phyloP scores from a whole-genome alignment of 2,113 vertebrate species.

The Cebus imitator region DNA sequence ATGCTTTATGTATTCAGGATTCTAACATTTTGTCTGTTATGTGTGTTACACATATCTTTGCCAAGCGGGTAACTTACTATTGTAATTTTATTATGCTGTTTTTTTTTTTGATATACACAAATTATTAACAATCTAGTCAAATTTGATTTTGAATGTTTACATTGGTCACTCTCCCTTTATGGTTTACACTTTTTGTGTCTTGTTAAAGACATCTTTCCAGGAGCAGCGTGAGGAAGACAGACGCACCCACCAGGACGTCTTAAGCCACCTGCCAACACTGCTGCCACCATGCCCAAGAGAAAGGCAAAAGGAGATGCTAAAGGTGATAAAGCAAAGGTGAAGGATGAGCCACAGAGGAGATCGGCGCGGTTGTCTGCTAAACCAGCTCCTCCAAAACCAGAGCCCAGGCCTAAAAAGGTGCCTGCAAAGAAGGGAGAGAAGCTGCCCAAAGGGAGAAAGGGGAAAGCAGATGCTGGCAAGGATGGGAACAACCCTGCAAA shows the following conservation, averaged over 20 bases:
- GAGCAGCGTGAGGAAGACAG: background rate
- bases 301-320: conserved; percentile 88
- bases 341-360: conserved; percentile 88
- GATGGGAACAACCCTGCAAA: conserved; percentile 89
- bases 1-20: background rate
- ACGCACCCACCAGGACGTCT: background rate
- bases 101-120: background rate
- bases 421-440: conserved; percentile 90
- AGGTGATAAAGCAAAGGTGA: conserved; percentile 87
- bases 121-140: background rate
- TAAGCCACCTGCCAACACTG: background rate
- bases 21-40: background rate
- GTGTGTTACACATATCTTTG: background rate
- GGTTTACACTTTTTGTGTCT: background rate
- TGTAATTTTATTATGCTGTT: background rate
- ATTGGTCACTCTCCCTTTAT: background rate
- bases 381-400: conserved; percentile 85
- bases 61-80: background rate
- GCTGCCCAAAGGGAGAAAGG: conserved; percentile 91
- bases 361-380: conserved; percentile 89
- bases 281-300: conserved; percentile 55
- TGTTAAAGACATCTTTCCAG: background rate
- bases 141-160: background rate
- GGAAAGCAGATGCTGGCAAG: conserved; percentile 84
- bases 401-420: conserved; percentile 90